A percentile compares a stretch with the other conserved stretches of the same genome.
phyloP scores from a whole-genome alignment of 2,888 invertebrate genomes.

The Tipula confusa region DNA sequence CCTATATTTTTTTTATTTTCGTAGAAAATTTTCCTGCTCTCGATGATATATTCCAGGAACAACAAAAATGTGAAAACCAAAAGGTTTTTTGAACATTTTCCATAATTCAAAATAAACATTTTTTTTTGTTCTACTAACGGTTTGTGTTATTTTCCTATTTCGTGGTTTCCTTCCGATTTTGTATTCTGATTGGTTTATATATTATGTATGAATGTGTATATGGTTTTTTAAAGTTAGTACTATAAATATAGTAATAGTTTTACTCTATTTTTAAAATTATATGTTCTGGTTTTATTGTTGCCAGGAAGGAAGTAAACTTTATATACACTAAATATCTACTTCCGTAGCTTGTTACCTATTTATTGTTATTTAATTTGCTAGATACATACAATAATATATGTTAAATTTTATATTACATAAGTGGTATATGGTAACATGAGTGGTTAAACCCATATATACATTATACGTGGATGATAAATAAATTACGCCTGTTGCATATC shows the following conservation, averaged over 20 bases:
- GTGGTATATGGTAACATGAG: too few relatives aligned
- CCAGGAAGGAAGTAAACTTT: neutral
- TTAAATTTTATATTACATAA: too few relatives aligned
- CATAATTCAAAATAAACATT: neutral
- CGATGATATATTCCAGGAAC: neutral
- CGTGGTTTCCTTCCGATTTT: neutral
- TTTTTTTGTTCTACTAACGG: neutral
- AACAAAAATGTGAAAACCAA: neutral
- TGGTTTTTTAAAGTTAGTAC: neutral
- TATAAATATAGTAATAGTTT: neutral
- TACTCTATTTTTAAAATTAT: neutral
- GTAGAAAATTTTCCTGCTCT: neutral
- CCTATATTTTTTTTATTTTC: neutral
- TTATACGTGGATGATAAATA: too few relatives aligned
- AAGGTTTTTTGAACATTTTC: neutral
- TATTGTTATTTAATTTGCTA: slow-evolving; percentile 3
- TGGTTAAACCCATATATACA: too few relatives aligned
- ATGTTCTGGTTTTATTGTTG: neutral
- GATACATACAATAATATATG: too few relatives aligned
- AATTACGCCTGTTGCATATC: neutral
- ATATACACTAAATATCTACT: neutral
- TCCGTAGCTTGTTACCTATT: neutral
- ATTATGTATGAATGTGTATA: too few relatives aligned
- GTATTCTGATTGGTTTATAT: neutral
- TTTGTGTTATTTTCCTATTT: neutral